Conservation (phyloP, 1,140 invertebrate species). For the Parasteatoda tepidariorum region DNA sequence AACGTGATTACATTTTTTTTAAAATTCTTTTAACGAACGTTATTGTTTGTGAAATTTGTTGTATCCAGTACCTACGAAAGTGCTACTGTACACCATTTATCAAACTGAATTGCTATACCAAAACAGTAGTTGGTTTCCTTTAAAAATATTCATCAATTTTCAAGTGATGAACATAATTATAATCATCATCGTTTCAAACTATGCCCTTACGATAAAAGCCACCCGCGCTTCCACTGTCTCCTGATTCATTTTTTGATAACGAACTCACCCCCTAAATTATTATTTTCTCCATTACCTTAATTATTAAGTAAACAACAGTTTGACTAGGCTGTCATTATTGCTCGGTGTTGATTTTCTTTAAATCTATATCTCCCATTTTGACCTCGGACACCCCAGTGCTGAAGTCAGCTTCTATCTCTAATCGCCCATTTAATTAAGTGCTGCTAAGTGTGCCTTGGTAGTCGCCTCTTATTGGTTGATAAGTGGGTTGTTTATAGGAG, state of each 20-base stretch:
- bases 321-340: neutral
- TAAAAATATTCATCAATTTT: too few species aligned
- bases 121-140: too few species aligned
- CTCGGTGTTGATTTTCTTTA: neutral
- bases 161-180: neutral
- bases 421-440: neutral
- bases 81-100: too few species aligned
- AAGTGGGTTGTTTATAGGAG: neutral
- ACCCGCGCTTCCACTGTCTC: neutral
- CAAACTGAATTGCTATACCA: too few species aligned
- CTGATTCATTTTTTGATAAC: neutral
- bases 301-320: conserved; percentile 15
- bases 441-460: neutral
- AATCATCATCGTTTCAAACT: neutral
- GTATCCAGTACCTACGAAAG: too few species aligned
- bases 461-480: neutral
- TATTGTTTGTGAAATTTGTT: too few species aligned
- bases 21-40: too few species aligned
- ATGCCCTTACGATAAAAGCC: neutral
- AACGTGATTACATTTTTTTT: too few species aligned
- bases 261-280: neutral
- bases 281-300: conserved; percentile 23
- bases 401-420: neutral
- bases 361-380: neutral
- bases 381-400: neutral